Evolutionary conservation across 1,140 invertebrate genomes (phyloP).

Genomic region (Hylyphantes graminicola): DNA sequence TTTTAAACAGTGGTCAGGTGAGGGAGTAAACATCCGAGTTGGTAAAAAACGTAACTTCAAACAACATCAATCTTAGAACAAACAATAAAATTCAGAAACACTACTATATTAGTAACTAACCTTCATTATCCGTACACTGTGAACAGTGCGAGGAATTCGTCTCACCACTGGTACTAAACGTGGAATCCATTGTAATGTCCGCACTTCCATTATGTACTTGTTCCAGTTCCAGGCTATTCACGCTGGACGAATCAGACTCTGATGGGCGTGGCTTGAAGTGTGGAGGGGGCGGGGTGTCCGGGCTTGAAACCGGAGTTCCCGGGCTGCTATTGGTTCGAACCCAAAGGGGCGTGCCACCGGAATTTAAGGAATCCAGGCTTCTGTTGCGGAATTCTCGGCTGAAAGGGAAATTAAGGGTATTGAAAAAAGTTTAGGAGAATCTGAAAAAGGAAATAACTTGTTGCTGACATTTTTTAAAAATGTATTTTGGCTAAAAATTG

Average conservation of each 20-base stretch:
- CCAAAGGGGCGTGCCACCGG: slow-evolving; percentile 31
- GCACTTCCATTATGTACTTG: slow-evolving; percentile 62
- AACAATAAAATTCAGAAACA: too few species aligned
- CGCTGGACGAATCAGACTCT: slow-evolving; percentile 80
- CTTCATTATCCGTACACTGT: slow-evolving; percentile 44
- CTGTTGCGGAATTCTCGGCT: slow-evolving; percentile 47
- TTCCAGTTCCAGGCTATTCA: slow-evolving; percentile 80
- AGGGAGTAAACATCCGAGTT: too few species aligned
- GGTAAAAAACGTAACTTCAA: neutral
- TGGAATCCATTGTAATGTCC: slow-evolving; percentile 15
- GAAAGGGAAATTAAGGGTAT: neutral
- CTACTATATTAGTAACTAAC: slow-evolving; percentile 16
- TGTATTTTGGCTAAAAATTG: too few species aligned
- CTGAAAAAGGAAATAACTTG: neutral
- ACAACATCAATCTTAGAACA: neutral
- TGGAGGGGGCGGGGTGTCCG: slow-evolving; percentile 71
- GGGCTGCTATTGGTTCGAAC: slow-evolving; percentile 67
- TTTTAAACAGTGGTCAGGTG: too few species aligned
- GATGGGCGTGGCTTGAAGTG: slow-evolving; percentile 71
- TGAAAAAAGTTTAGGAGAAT: neutral
- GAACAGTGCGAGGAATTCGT: slow-evolving; percentile 23
- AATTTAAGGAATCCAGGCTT: slow-evolving; percentile 49
- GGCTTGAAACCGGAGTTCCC: slow-evolving; percentile 72
- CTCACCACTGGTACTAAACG: slow-evolving; percentile 17
- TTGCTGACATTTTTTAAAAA: too few species aligned